These are phyloP conservation scores for Hipparchia sbordonii DNA, from an alignment of 2,888 invertebrate genomes.

Conservation along the genomic window DNA sequence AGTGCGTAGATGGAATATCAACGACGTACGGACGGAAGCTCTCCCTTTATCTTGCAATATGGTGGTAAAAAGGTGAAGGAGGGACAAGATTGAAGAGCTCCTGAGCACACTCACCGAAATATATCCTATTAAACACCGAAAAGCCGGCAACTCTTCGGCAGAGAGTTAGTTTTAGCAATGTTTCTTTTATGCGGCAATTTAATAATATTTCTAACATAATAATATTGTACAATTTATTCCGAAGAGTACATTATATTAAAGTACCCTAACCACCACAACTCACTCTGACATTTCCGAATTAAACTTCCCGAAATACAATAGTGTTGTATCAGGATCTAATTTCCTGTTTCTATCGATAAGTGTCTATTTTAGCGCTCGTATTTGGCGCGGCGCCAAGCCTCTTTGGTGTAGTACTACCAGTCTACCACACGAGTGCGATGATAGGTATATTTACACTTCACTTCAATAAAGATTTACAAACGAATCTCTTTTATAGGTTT, in stretches of 20 bases:
- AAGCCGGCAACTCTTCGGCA: too few relatives aligned
- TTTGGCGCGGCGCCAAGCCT: conserved; percentile 56
- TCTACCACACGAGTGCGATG: conserved; percentile 15
- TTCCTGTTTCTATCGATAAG: conserved; percentile 63
- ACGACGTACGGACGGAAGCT: too few relatives aligned
- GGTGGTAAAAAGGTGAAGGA: too few relatives aligned
- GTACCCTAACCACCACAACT: not conserved
- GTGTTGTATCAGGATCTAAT: conserved; percentile 56
- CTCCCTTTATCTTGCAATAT: too few relatives aligned
- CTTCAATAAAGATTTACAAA: conserved; percentile 17
- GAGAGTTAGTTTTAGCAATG: too few relatives aligned
- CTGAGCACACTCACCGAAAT: too few relatives aligned
- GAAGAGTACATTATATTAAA: not conserved
- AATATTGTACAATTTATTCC: too few relatives aligned
- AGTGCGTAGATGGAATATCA: too few relatives aligned
- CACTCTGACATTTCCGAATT: conserved; percentile 23
- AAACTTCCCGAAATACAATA: conserved; percentile 58
- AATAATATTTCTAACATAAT: too few relatives aligned
- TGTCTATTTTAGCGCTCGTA: conserved; percentile 55
- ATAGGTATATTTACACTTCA: conserved; percentile 18
- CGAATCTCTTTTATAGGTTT: conserved; percentile 1
- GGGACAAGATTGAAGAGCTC: too few relatives aligned
- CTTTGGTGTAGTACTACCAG: conserved; percentile 39
- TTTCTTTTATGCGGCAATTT: too few relatives aligned
- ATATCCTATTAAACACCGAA: too few relatives aligned